Percentiles rank a stretch among this genome's conserved stretches.
phyloP scores from a whole-genome alignment of 2,113 vertebrate species.

The Oryzias curvinotus region DNA sequence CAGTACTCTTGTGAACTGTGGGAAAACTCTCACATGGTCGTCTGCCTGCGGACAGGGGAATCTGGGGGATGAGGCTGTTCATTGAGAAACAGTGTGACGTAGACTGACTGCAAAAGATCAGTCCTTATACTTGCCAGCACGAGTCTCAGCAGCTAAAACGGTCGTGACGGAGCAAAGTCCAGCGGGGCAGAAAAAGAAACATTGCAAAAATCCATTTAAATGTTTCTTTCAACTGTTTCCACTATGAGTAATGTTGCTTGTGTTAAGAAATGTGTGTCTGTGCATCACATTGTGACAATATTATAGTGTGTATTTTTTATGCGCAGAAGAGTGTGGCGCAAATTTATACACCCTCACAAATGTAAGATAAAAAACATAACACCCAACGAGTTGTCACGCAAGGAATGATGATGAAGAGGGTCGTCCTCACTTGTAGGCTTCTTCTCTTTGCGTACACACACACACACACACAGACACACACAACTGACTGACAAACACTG shows the following conservation, averaged over 20 bases:
- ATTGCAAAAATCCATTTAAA: constrained; percentile 13
- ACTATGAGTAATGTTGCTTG: constrained; percentile 25
- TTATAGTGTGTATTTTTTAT: not conserved
- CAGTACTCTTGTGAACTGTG: constrained; percentile 50
- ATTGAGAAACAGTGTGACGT: constrained; percentile 58
- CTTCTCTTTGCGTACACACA: constrained; percentile 1
- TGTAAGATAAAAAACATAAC: too few relatives aligned
- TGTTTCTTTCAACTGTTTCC: constrained; percentile 31
- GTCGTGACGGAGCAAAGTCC: constrained; percentile 28
- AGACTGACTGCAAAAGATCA: constrained; percentile 29
- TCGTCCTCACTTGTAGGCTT: too few relatives aligned
- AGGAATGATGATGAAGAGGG: too few relatives aligned
- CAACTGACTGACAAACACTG: not conserved
- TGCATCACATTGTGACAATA: not conserved
- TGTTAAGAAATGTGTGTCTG: constrained; percentile 22
- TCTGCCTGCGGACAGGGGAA: constrained; percentile 13
- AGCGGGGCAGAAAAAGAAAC: constrained; percentile 25
- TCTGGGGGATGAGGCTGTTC: constrained; percentile 28
- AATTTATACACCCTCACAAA: too few relatives aligned
- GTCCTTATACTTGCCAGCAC: constrained; percentile 52
- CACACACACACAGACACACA: constrained; percentile 5
- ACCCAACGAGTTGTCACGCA: too few relatives aligned
- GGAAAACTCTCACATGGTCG: constrained; percentile 58
- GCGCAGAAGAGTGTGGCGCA: not conserved
- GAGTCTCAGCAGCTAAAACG: constrained; percentile 68